Evolutionary conservation across 2,113 vertebrate species (phyloP).

Genomic region (Bubo bubo): DNA sequence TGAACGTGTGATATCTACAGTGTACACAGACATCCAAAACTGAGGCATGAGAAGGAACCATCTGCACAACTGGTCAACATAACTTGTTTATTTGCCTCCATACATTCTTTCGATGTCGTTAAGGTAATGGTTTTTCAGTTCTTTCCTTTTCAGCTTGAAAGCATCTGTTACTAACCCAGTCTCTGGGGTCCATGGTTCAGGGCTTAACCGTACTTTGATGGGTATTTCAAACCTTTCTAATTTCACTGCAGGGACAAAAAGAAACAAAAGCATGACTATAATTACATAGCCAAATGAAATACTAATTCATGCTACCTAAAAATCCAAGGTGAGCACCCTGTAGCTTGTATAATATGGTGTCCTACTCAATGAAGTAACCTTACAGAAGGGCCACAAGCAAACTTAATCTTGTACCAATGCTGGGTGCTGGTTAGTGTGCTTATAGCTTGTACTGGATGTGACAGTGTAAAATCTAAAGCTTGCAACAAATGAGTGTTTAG

Average conservation of each 20-base stretch:
- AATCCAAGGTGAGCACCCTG: background rate
- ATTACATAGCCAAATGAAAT: background rate
- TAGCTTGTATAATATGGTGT: background rate
- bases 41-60: conserved; percentile 14
- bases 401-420: background rate
- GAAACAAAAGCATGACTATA: background rate
- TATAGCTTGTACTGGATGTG: background rate
- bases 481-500: background rate
- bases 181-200: conserved; percentile 95
- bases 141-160: conserved; percentile 97
- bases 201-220: conserved; percentile 90
- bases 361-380: background rate
- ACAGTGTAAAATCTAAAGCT: background rate
- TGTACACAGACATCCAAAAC: background rate
- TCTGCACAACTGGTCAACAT: background rate
- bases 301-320: background rate
- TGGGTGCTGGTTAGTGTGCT: background rate
- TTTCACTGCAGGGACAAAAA: conserved; percentile 82
- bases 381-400: background rate
- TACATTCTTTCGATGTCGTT: conserved; percentile 97
- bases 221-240: conserved; percentile 95
- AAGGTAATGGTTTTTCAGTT: conserved; percentile 94
- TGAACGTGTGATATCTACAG: conserved; percentile 18
- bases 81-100: conserved; percentile 82
- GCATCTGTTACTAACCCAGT: conserved; percentile 96